Conservation (phyloP, 1,140 invertebrate genomes). For the Aporrectodea caliginosa region DNA sequence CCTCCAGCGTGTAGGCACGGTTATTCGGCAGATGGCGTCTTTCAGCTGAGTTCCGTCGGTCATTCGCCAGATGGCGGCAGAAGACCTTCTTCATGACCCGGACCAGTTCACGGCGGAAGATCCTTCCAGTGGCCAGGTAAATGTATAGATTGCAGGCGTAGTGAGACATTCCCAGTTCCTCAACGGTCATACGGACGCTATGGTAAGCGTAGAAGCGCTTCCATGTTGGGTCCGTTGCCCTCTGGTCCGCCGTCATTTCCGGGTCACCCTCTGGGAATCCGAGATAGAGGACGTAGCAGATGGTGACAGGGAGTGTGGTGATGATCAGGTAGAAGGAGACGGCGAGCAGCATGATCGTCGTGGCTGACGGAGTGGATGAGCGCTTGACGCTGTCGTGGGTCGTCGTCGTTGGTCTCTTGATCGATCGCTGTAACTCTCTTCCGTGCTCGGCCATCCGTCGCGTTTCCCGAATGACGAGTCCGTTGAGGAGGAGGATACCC, state of each 20-base stretch:
- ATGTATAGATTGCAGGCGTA: slow-evolving; percentile 54
- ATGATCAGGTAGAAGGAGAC: slow-evolving; percentile 53
- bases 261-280: slow-evolving; percentile 35
- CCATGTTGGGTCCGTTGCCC: slow-evolving; percentile 40
- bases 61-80: too few relatives aligned
- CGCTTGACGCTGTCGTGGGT: neutral
- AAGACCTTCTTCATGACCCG: slow-evolving; percentile 35
- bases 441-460: slow-evolving; percentile 41
- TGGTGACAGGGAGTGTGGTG: slow-evolving; percentile 48
- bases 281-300: slow-evolving; percentile 44
- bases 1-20: too few relatives aligned
- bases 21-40: too few relatives aligned
- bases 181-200: slow-evolving; percentile 41
- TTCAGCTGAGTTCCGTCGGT: too few relatives aligned
- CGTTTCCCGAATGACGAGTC: slow-evolving; percentile 48
- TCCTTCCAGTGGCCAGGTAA: slow-evolving; percentile 50
- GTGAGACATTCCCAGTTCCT: slow-evolving; percentile 50
- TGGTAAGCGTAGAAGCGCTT: slow-evolving; percentile 43
- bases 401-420: slow-evolving; percentile 20
- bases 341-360: slow-evolving; percentile 47
- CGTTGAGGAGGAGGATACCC: slow-evolving; percentile 47
- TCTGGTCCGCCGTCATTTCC: slow-evolving; percentile 25
- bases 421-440: too few relatives aligned
- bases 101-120: slow-evolving; percentile 49
- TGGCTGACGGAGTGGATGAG: slow-evolving; percentile 36